Evolutionary conservation across 2,888 invertebrate genomes (phyloP), one percentile per base, ranked within the genome.

Genomic region (Leptopilina drosophilae): DNA sequence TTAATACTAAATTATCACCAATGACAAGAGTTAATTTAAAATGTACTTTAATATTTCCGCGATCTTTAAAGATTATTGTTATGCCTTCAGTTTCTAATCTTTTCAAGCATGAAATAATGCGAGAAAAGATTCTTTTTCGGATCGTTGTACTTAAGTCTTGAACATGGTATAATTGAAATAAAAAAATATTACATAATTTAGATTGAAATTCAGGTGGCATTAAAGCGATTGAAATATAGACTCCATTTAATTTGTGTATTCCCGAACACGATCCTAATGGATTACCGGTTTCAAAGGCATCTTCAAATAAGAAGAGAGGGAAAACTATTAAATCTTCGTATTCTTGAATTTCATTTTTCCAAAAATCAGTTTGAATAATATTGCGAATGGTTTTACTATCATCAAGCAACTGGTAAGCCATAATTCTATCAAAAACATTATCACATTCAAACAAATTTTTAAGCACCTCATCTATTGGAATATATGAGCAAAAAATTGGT

Each of bases 241-340:
- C 76, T 12, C 69, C 79, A 33, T 78, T 80, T 26, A 82, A 62
- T 78, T 82, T 82, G 7, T 82, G 79, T 11, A 79, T 33, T 1
- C 82, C 82, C 12, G 78, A 76, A 56, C 66, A n/a, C 40, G 80
- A 42, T 15, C 80, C 80, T n/a, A 82, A 53, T 3, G 77, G 53
- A 67, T 85, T 85, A 1, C 78, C 83, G 0, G 81, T 80, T 56
- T 82, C 81, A n/a, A 81, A 81, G 1, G 78, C 83, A 76, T 83
- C 80, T 69, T 81, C 82, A 33, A 80, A 81, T 20, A 79, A 65
- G 76, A 15, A 56, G 5, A 76, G 3, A 33, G 78, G 78, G 76
- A 75, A 76, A 42, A 64, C 42, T 4, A 77, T 42, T 46, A 59
- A 42, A 59, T 77, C 40, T 14, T 5, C 20, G 40, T 53, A 59